These are phyloP conservation scores for Tamias sibiricus DNA, from an alignment of 2,113 vertebrate genomes.

Conservation along the genomic window DNA sequence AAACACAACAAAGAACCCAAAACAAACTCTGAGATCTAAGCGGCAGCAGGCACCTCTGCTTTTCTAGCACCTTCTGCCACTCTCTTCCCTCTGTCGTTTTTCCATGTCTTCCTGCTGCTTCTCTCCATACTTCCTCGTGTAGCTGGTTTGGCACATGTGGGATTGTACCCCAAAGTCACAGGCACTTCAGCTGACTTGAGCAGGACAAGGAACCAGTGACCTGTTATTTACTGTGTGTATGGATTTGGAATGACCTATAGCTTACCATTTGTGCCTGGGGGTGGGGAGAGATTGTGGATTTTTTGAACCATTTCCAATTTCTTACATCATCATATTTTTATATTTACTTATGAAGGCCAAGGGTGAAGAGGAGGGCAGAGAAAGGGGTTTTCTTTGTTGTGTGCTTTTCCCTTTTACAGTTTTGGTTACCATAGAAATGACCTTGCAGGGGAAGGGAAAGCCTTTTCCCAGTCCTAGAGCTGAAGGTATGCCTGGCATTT, in stretches of 20 bases:
- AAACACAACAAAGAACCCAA: background rate
- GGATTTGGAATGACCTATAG: background rate
- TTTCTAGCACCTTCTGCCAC: background rate
- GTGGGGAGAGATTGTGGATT: background rate
- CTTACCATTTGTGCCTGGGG: background rate
- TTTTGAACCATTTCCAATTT: background rate
- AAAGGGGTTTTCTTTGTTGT: constrained; percentile 23
- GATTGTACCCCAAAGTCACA: background rate
- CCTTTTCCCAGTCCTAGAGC: constrained; percentile 28
- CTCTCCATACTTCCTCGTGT: background rate
- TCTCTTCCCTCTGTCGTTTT: background rate
- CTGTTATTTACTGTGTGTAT: background rate
- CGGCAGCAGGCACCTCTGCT: background rate
- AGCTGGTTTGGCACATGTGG: background rate
- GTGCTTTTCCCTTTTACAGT: background rate
- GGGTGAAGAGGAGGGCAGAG: background rate
- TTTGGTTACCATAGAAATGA: constrained; percentile 64
- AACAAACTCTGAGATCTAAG: background rate
- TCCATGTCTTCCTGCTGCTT: background rate
- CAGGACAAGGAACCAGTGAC: background rate
- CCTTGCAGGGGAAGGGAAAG: constrained; percentile 47
- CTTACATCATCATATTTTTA: background rate
- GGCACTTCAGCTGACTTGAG: background rate
- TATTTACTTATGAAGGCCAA: background rate
- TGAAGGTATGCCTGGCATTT: constrained; percentile 45